phyloP scores from a whole-genome alignment of 2,888 invertebrate genomes.

The Chirona hameri region DNA sequence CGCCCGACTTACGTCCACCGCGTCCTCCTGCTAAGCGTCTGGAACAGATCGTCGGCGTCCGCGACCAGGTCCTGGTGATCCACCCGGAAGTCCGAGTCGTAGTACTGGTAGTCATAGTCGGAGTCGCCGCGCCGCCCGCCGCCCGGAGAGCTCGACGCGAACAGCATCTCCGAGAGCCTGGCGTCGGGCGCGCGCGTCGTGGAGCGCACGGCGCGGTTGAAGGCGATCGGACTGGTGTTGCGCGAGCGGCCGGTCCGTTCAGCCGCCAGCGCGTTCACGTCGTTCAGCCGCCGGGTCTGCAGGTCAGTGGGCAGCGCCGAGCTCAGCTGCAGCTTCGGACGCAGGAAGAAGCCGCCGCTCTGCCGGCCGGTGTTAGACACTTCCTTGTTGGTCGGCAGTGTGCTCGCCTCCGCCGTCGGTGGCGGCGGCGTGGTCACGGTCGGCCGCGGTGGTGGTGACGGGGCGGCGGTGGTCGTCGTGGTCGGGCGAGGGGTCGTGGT shows the following conservation, averaged over 20 bases:
- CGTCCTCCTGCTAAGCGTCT: neutral
- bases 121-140: neutral
- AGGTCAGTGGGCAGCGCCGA: neutral
- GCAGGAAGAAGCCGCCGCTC: constrained; percentile 28
- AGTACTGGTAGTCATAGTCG: constrained; percentile 26
- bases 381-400: constrained; percentile 28
- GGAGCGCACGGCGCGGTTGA: neutral
- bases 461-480: neutral
- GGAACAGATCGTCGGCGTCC: neutral
- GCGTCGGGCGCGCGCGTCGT: neutral
- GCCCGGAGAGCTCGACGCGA: constrained; percentile 23
- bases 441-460: neutral
- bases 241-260: neutral
- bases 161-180: constrained; percentile 3
- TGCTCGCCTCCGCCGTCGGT: neutral
- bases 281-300: neutral
- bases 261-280: neutral
- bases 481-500: too few species aligned
- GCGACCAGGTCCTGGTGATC: neutral
- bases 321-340: constrained; percentile 25
- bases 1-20: neutral
- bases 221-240: neutral
- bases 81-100: constrained; percentile 8
- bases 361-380: neutral
- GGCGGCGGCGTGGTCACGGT: neutral